Evolutionary conservation across 2,888 invertebrate genomes (phyloP).

Genomic region (Mythimna lalbum): DNA sequence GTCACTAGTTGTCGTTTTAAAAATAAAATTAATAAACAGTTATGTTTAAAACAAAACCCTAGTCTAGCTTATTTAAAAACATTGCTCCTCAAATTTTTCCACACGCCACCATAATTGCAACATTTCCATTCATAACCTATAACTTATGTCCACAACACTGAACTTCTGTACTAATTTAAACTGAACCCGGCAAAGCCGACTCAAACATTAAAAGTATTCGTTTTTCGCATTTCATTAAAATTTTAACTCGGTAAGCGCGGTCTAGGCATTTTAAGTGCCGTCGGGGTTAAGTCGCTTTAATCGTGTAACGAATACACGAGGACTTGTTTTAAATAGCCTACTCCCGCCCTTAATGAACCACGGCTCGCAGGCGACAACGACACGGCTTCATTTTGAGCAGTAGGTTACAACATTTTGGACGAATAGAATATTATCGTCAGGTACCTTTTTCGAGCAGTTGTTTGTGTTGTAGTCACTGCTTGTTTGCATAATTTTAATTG

Average conservation of each 20-base stretch:
- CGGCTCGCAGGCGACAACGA: conserved; percentile 46
- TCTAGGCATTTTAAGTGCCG: conserved; percentile 77
- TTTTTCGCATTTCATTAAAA: conserved; percentile 83
- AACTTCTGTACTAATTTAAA: conserved; percentile 68
- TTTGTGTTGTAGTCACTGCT: no score
- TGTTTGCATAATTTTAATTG: no score
- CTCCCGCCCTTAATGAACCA: conserved; percentile 67
- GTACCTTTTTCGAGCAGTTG: background rate
- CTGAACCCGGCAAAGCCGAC: conserved; percentile 68
- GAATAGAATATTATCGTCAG: conserved; percentile 23
- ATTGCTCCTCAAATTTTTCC: background rate
- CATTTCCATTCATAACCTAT: conserved; percentile 59
- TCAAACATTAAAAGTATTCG: conserved; percentile 78
- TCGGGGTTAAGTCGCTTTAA: conserved; percentile 77
- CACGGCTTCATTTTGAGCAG: conserved; percentile 50
- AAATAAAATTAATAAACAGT: background rate
- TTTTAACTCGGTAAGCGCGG: conserved; percentile 79
- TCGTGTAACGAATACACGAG: conserved; percentile 79
- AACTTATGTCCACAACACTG: conserved; percentile 57
- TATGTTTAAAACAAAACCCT: conserved; percentile 6
- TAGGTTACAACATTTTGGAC: conserved; percentile 42
- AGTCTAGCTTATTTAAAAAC: background rate
- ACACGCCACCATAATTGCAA: conserved; percentile 37
- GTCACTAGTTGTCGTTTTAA: background rate
- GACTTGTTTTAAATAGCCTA: conserved; percentile 72